phyloP scores from a whole-genome alignment of 2,888 invertebrate species.

The Cryptocephalus moraei region DNA sequence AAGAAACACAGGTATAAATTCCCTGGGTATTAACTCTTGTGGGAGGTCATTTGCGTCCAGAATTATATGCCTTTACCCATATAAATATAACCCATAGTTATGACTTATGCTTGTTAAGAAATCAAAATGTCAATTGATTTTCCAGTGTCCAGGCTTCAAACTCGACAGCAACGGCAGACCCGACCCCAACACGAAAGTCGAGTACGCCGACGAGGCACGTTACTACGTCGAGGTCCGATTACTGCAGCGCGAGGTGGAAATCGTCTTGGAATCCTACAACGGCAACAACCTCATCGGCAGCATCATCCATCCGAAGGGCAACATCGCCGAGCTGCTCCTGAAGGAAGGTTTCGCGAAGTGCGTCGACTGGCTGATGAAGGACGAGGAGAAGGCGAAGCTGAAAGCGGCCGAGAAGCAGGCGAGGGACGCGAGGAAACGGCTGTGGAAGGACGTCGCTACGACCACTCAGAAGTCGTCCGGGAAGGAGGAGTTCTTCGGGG shows the following conservation, averaged over 20 bases:
- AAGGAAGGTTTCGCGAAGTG: slow-evolving; percentile 67
- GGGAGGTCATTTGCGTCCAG: no score
- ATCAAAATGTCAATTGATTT: no score
- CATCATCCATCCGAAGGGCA: slow-evolving; percentile 81
- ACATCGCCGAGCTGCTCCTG: slow-evolving; percentile 71
- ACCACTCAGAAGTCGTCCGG: slow-evolving; percentile 60
- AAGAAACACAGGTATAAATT: no score
- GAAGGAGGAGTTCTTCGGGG: slow-evolving; percentile 73
- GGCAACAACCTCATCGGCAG: slow-evolving; percentile 92
- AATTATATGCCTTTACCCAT: no score
- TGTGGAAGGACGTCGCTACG: slow-evolving; percentile 89
- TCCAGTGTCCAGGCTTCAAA: slow-evolving; percentile 69
- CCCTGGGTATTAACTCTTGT: no score
- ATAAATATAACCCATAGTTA: no score
- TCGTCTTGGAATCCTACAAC: slow-evolving; percentile 83
- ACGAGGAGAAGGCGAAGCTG: slow-evolving; percentile 42
- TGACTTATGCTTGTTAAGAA: no score
- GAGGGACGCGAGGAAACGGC: slow-evolving; percentile 62
- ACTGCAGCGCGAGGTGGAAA: slow-evolving; percentile 82
- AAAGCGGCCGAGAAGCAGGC: slow-evolving; percentile 58
- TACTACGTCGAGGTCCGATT: slow-evolving; percentile 88
- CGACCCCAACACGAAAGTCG: slow-evolving; percentile 54
- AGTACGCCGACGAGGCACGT: slow-evolving; percentile 82
- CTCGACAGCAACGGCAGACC: slow-evolving; percentile 61
- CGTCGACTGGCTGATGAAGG: slow-evolving; percentile 87